Evolutionary conservation across 2,113 vertebrate genomes (phyloP).

Genomic region (Sus scrofa): T2T-Sscrofa CM000826.6:96706501-96707000

Average conservation of each 20-base stretch:
- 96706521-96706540: not conserved
- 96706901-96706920: not conserved
- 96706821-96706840: not conserved
- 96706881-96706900: not conserved
- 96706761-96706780: not conserved
- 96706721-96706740: not conserved
- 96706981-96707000: not conserved
- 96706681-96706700: not conserved
- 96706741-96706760: not conserved
- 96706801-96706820: not conserved
- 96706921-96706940: not conserved
- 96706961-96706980: not conserved
- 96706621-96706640: not conserved
- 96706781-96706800: not conserved
- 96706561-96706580: not conserved
- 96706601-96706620: not conserved
- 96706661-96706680: not conserved
- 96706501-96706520: not conserved
- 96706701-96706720: not conserved
- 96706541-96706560: not conserved
- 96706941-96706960: not conserved
- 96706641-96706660: not conserved
- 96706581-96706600: not conserved
- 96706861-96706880: not conserved
- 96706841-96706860: not conserved